Base-by-base conservation (phyloP, 2,797 vertebrate species). In the Helicolenus hilgendorfi region DNA sequence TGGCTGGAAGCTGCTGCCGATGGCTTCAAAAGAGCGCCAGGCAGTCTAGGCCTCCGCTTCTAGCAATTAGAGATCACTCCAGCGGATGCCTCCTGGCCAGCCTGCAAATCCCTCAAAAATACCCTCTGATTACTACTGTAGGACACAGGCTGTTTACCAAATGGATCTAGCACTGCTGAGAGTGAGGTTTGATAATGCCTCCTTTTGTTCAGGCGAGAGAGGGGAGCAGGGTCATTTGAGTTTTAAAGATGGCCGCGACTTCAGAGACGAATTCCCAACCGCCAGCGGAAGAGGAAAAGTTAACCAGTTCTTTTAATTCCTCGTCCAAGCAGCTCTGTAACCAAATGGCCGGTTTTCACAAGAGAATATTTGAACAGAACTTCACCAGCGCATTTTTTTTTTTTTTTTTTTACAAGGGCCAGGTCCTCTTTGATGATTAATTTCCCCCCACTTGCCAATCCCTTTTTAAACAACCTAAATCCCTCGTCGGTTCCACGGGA, bases 61-160 rank as follows among this genome's bases (percentile, higher is more conserved):
- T 95, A 95, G 96, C 96, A 96, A 97, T 97, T 97, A 96, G 95
- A 96, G 96, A 96, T 96, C 94, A 96, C 94, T 95, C 95, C 96
- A 95, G 95, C 93, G 93, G 95, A 95, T 96, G 95, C 96, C 96
- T 96, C 96, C 96, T 95, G 95, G 94, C 95, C 94, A 94, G 96
- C 93, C 95, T 94, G 95, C 94, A 96, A 96, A 96, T 96, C 96
- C 95, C 94, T 96, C 95, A 94, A 95, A 97, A 96, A 97, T 96
- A 95, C 95, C 94, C 96, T 95, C 95, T 96, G 96, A 97, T 96
- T 97, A 97, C 94, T 95, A 95, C 96, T 96, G 94, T 95, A 96
- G 96, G 96, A 96, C 94, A 95, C 96, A 94, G 95, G 95, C 96
- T 95, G 95, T 96, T 97, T 96, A 96, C 95, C 95, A 96, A 96